These are phyloP conservation scores for Drosophila murphyi DNA, from an alignment of 1,140 invertebrate genomes.

Conservation along the genomic window DNA sequence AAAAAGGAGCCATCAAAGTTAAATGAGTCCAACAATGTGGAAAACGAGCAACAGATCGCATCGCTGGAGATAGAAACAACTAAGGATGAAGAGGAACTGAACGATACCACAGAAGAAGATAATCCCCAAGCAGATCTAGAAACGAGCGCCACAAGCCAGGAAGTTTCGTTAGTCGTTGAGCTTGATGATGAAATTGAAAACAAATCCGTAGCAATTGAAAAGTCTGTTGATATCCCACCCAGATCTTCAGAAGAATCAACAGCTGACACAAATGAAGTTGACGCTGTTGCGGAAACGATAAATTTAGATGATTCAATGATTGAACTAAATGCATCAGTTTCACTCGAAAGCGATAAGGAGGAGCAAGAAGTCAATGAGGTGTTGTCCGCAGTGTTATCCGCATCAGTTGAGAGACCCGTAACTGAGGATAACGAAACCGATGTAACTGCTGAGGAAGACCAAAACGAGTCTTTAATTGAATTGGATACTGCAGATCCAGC, in stretches of 20 bases:
- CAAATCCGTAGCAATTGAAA: neutral
- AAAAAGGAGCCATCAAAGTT: neutral
- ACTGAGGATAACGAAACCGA: neutral
- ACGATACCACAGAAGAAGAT: neutral
- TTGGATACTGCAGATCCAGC: neutral
- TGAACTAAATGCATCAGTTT: conserved; percentile 5
- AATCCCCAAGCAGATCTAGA: neutral
- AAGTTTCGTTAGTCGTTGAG: neutral
- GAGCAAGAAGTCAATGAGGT: neutral
- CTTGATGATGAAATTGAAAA: neutral
- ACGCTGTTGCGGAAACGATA: neutral
- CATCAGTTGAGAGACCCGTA: neutral
- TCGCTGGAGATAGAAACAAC: neutral
- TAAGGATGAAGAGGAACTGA: neutral
- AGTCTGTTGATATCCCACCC: neutral
- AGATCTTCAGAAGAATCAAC: neutral
- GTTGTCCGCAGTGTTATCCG: neutral
- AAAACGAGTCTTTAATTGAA: neutral
- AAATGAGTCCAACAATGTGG: neutral
- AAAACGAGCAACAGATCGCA: neutral
- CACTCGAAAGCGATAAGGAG: neutral
- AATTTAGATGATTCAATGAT: neutral
- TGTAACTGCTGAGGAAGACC: neutral
- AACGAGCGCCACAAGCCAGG: neutral
- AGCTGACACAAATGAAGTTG: neutral